Base-by-base conservation (phyloP, 2,113 vertebrate genomes). In the Aleadryas rufinucha region DNA sequence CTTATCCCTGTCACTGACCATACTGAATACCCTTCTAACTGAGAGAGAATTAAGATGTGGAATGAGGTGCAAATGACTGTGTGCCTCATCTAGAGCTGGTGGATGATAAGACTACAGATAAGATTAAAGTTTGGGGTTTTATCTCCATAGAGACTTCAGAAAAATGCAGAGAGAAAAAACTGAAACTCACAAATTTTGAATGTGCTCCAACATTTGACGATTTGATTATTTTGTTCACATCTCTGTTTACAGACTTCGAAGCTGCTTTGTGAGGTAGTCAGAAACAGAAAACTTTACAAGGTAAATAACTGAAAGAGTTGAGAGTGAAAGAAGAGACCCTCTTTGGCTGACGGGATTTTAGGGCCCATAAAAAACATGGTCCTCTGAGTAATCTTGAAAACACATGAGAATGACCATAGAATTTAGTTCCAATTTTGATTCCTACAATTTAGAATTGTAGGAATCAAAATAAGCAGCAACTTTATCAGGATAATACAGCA, bases 341-440 rank as follows among this genome's bases (percentile, higher is more conserved):
- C 21, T 90, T 45, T 76, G 45, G 33, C 30, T 72, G 19, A 39
- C 28, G 86, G 49, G 16, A 80, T 57, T n/a, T 17, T 23, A 53
- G 4, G 3, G 10, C 6, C 6, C 28, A 45, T 57, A 33, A 71
- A 81, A 66, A 75, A 10, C 14, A 6, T 0, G 0, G 7, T 84
- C 33, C 20, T 78, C 35, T 33, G 64, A 52, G 9, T 49, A 45
- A 49, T 64, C 22, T 47, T 85, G 70, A 75, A 89, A 89, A 78
- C 11, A 45, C 0, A 1, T 27, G 13, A 84, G 42, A 75, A 82
- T 24, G 37, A 47, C 22, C 44, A 74, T 35, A 45, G 19, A 84
- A 75, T 13, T 57, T 27, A 41, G 15, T 37, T 91, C 12, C 13
- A 75, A n/a, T n/a, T n/a, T n/a, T n/a, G n/a, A n/a, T n/a, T n/a